phyloP scores from a whole-genome alignment of 2,113 vertebrate species.

The Microcebus murinus region DNA sequence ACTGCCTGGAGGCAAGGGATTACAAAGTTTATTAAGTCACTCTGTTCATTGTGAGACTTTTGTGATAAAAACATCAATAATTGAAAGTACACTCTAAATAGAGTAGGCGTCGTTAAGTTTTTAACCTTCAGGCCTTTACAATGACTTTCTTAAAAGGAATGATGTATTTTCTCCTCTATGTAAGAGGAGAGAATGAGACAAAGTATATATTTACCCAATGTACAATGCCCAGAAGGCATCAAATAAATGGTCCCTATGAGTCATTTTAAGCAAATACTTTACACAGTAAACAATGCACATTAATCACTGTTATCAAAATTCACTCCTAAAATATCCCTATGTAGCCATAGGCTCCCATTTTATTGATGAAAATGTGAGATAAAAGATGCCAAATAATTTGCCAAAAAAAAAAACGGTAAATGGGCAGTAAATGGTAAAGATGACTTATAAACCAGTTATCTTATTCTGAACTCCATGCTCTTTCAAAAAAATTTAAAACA shows the following conservation, averaged over 20 bases:
- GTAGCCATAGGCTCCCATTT: background rate
- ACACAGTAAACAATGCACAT: background rate
- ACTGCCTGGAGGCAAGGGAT: background rate
- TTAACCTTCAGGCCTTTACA: background rate
- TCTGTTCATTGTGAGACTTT: background rate
- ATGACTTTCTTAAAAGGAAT: background rate
- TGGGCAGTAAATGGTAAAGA: background rate
- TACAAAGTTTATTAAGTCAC: background rate
- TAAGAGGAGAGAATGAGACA: background rate
- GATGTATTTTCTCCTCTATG: background rate
- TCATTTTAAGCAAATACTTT: background rate
- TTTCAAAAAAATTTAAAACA: background rate
- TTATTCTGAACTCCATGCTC: background rate
- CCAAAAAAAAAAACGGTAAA: background rate
- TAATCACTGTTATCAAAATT: background rate
- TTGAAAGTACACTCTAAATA: background rate
- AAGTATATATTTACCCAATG: background rate
- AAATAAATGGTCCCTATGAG: background rate
- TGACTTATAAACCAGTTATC: background rate
- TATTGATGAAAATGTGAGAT: background rate
- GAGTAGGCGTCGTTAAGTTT: rapidly evolving
- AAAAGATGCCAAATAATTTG: background rate
- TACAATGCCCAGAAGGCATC: background rate
- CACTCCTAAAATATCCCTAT: background rate
- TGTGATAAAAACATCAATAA: background rate